Evolutionary conservation across 2,113 vertebrate genomes (phyloP).

Genomic region (Gallinago media): DNA sequence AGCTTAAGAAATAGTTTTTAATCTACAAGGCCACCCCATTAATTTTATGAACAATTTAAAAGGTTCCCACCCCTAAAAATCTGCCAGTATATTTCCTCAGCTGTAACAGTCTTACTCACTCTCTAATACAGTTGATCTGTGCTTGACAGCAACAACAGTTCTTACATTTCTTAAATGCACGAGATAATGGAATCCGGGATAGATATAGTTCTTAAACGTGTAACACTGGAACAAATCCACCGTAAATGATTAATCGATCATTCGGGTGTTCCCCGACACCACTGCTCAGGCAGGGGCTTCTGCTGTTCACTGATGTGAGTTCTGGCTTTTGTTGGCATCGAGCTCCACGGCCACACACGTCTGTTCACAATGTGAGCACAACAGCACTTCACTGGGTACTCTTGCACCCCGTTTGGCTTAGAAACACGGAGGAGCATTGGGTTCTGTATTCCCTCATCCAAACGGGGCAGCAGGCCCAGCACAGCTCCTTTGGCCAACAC

Average conservation of each 20-base stretch:
- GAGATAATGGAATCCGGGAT: not conserved
- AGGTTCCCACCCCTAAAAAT: conserved; percentile 82
- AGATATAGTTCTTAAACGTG: not conserved
- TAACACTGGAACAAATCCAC: conserved; percentile 28
- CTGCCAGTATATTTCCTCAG: conserved; percentile 54
- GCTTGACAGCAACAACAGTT: conserved; percentile 28
- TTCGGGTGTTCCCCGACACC: not conserved
- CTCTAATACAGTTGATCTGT: conserved; percentile 23
- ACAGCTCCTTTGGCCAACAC: conserved; percentile 59
- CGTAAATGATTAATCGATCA: not conserved
- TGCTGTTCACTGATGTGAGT: conserved; percentile 15
- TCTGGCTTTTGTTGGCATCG: conserved; percentile 4
- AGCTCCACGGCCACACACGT: not conserved
- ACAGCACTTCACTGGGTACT: not conserved
- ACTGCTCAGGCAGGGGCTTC: not conserved
- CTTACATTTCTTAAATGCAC: conserved; percentile 25
- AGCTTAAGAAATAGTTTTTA: conserved; percentile 77
- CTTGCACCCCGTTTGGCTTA: not conserved
- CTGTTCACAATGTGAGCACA: not conserved
- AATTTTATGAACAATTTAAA: conserved; percentile 76
- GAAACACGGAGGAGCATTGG: conserved; percentile 20
- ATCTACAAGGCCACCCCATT: conserved; percentile 78
- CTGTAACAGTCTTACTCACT: conserved; percentile 50
- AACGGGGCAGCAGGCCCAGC: conserved; percentile 9
- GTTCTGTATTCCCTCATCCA: conserved; percentile 36